phyloP scores from a whole-genome alignment of 2,113 vertebrate genomes.

The Sinocyclocheilus anshuiensis region DNA sequence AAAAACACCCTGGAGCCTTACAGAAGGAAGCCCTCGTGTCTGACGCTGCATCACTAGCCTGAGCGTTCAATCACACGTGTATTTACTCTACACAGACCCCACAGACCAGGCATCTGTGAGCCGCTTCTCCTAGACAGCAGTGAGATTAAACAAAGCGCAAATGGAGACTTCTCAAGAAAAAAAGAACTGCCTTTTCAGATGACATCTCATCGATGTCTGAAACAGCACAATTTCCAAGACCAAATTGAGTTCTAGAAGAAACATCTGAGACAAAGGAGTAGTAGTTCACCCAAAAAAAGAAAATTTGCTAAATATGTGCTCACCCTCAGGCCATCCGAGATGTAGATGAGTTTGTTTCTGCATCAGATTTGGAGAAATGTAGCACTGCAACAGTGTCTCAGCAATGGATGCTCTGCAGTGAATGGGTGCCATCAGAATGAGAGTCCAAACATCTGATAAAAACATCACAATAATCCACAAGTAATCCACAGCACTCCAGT shows the following conservation, averaged over 20 bases:
- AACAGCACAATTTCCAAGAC: background rate
- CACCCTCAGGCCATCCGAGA: no score
- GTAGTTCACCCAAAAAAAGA: no score
- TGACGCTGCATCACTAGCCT: background rate
- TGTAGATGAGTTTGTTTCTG: background rate
- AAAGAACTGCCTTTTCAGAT: background rate
- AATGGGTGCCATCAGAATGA: background rate
- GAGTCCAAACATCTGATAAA: background rate
- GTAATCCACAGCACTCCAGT: no score
- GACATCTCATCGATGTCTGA: background rate
- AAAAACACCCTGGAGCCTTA: background rate
- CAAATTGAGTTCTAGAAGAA: no score
- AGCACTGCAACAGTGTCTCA: no score
- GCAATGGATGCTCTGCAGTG: background rate
- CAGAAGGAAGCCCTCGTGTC: conserved; percentile 12
- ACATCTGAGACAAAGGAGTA: no score
- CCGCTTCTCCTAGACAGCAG: background rate
- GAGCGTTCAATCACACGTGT: background rate
- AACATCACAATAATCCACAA: no score
- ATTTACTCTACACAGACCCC: background rate
- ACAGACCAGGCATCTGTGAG: background rate
- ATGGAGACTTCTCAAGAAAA: background rate
- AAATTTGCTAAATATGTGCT: no score
- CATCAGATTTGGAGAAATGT: background rate
- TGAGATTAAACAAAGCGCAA: background rate